Base-by-base conservation (phyloP, 37 sponge, comb jelly and placozoan genomes). In the Hexactinellida sp. region DNA sequence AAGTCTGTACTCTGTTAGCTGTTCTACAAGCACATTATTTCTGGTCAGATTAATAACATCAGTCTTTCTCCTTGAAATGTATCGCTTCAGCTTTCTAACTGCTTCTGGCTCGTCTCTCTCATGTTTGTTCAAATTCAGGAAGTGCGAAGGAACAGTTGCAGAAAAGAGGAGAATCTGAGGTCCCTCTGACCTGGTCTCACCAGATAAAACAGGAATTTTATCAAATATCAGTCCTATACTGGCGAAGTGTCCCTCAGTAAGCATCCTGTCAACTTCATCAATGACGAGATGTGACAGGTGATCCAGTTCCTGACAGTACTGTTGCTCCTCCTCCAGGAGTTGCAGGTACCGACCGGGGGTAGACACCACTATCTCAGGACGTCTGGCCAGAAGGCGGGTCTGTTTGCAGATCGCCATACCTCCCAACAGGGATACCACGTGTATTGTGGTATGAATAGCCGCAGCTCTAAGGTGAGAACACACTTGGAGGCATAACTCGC, bases 201-300 rank as follows among this genome's bases (percentile, higher is more conserved):
- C 54, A 21, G 19, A 21, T 21, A 55, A 83, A 3, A 82, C 54
- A 0, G 86, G 84, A 13, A 97, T 36, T 32, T 88, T 52, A 36
- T 88, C 88, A 37, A 95, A 37, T 54, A 99, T 99, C 37, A 83
- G 87, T 24, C 86, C 36, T 30, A 99, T 88, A 38, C 95, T 97
- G 0, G 38, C 87, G 37, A 90, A 99, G 47, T 99, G 99, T 24
- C 96, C 99, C 32, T 91, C 88, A 84, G 94, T 97, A 16, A 99
- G 89, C 99, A 99, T 94, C 37, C 96, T 84, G 86, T 99, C 99
- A 51, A 93, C 99, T 55, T 99, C 99, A 63, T 99, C 96, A 47
- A 99, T 83, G 0, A 99, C 97, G 36, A 99, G 89, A 39, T 86
- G 92, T 38, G 54, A 84, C 9, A 99, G 82, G 0, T 54, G 38